Conservation (phyloP, 2,113 vertebrate genomes). For the Cisticola juncidis region DNA sequence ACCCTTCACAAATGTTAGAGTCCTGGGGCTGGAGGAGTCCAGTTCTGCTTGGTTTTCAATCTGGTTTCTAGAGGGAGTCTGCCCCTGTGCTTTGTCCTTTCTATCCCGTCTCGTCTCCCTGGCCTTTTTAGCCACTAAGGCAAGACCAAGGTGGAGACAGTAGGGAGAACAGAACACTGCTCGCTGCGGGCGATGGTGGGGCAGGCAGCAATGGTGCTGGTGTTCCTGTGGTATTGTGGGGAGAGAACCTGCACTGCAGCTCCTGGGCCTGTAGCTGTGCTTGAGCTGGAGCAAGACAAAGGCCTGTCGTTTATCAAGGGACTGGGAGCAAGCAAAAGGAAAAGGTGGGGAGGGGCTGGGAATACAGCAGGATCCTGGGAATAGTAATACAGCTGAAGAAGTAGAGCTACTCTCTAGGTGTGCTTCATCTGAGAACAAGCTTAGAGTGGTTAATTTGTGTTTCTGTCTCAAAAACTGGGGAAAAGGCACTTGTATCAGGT, state of each 20-base stretch:
- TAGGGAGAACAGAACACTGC: accelerated
- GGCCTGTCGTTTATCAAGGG: no score
- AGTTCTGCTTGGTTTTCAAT: accelerated
- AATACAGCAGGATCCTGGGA: neutral
- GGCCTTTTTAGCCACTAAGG: no score
- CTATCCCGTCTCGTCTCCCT: no score
- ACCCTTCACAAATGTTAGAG: accelerated
- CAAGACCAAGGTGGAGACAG: no score
- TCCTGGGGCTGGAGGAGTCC: accelerated
- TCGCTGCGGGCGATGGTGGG: accelerated
- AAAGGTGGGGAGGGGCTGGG: neutral
- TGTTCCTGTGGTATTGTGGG: neutral
- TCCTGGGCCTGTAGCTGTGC: neutral
- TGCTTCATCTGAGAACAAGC: neutral
- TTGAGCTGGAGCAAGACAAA: neutral
- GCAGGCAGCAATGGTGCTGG: neutral
- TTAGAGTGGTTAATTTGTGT: no score
- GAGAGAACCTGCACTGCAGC: neutral
- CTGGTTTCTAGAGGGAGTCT: neutral
- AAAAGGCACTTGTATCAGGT: accelerated
- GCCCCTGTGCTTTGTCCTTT: no score
- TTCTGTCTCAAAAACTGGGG: neutral
- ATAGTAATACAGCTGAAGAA: neutral
- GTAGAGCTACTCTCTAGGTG: neutral
- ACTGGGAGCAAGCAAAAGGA: neutral